Percentiles rank a stretch among this genome's conserved stretches.
Conservation (phyloP, 2,888 invertebrate species). For the Masnerella sp. region DNA sequence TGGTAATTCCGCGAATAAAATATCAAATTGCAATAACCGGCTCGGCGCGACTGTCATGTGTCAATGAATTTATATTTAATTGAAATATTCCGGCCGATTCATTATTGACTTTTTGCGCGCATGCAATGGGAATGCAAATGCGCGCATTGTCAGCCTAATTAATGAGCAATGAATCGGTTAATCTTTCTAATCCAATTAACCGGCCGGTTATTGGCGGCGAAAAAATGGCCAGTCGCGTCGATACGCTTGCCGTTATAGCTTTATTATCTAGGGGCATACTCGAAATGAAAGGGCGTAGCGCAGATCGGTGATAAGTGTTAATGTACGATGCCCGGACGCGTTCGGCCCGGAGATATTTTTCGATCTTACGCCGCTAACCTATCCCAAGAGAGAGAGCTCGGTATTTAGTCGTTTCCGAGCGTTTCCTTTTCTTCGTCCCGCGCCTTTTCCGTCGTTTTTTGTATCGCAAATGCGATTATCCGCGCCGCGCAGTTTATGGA, state of each 20-base stretch:
- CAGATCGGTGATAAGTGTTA: slow-evolving; percentile 59
- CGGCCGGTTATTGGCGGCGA: slow-evolving; percentile 16
- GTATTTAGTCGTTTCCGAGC: slow-evolving; percentile 63
- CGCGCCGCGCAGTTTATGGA: slow-evolving; percentile 69
- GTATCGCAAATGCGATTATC: slow-evolving; percentile 61
- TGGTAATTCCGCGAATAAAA: slow-evolving; percentile 47
- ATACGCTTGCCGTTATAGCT: slow-evolving; percentile 45
- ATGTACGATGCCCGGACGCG: slow-evolving; percentile 56
- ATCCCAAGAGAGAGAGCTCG: slow-evolving; percentile 31
- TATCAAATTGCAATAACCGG: slow-evolving; percentile 51
- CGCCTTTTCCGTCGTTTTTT: neutral
- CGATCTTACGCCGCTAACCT: slow-evolving; percentile 52
- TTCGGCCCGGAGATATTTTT: slow-evolving; percentile 58
- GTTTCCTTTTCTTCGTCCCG: slow-evolving; percentile 1
- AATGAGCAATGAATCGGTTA: slow-evolving; percentile 44
- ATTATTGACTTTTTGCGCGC: slow-evolving; percentile 4
- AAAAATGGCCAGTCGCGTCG: slow-evolving; percentile 21
- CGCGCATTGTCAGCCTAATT: slow-evolving; percentile 27
- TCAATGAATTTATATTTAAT: slow-evolving; percentile 46
- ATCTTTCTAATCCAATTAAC: slow-evolving; percentile 55
- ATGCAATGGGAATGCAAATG: slow-evolving; percentile 29
- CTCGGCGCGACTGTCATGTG: slow-evolving; percentile 37
- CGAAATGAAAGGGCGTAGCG: slow-evolving; percentile 55
- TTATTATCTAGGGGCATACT: slow-evolving; percentile 55
- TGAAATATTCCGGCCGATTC: slow-evolving; percentile 32